Percentiles rank a stretch among this genome's conserved stretches.
phyloP scores from a whole-genome alignment of 2,888 invertebrate species.

The Tiphia femorata region DNA sequence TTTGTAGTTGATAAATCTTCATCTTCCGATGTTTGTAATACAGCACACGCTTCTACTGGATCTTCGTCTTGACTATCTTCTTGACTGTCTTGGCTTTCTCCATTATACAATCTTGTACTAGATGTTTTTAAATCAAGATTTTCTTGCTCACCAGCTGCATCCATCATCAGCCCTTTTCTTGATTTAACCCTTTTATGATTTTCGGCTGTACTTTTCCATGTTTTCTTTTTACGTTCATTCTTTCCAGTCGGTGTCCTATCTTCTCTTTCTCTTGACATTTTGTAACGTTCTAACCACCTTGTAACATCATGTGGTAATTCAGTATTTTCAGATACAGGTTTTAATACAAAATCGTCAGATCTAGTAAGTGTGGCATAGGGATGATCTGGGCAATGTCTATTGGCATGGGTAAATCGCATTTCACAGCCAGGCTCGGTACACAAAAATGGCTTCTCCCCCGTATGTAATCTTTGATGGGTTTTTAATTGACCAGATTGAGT shows the following conservation, averaged over 20 bases:
- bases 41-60: conserved; percentile 52
- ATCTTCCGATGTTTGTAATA: conserved; percentile 62
- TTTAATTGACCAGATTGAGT: conserved; percentile 84
- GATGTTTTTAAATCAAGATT: conserved; percentile 59
- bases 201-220: conserved; percentile 68
- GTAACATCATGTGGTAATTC: conserved; percentile 71
- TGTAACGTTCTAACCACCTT: conserved; percentile 71
- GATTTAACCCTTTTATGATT: conserved; percentile 68
- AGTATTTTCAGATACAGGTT: conserved; percentile 69
- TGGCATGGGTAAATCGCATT: conserved; percentile 82
- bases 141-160: conserved; percentile 66
- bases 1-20: conserved; percentile 56
- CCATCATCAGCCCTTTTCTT: conserved; percentile 69
- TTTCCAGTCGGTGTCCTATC: conserved; percentile 66
- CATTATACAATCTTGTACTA: conserved; percentile 56
- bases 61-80: conserved; percentile 67
- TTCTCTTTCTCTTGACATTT: conserved; percentile 64
- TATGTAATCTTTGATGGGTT: conserved; percentile 82
- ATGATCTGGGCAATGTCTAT: conserved; percentile 81
- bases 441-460: conserved; percentile 82
- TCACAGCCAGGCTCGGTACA: conserved; percentile 76
- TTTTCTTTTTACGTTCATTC: conserved; percentile 67
- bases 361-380: conserved; percentile 74
- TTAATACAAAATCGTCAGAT: conserved; percentile 70
- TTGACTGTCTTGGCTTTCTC: conserved; percentile 61